Conservation (phyloP, 2,113 vertebrate genomes). For the Buteo buteo region DNA sequence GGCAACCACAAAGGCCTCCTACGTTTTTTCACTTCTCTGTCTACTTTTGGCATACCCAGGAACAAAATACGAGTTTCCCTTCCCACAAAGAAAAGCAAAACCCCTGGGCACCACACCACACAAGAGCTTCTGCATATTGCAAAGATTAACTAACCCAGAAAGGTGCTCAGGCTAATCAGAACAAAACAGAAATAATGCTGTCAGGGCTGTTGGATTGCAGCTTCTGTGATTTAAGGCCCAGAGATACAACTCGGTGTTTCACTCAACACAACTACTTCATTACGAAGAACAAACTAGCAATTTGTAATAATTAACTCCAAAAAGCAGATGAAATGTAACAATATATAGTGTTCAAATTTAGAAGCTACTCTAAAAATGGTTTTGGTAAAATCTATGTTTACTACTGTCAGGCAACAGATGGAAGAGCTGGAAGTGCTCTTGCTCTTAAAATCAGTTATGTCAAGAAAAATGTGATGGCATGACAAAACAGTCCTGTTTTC, state of each 20-base stretch:
- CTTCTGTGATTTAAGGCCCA: not conserved
- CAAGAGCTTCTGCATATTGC: not conserved
- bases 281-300: not conserved
- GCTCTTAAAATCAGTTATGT: not conserved
- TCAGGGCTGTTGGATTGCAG: not conserved
- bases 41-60: not conserved
- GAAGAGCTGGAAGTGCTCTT: not conserved
- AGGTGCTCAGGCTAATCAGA: not conserved
- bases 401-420: not conserved
- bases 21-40: not conserved
- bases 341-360: not conserved
- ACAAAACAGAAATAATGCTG: not conserved
- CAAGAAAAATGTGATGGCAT: not conserved
- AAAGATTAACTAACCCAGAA: not conserved
- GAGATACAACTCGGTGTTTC: not conserved
- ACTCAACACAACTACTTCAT: not conserved
- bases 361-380: not conserved
- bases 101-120: not conserved
- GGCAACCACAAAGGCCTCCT: not conserved
- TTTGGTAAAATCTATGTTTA: not conserved
- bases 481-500: not conserved
- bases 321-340: not conserved
- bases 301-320: not conserved
- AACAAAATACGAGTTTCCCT: not conserved
- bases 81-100: not conserved